Conservation (phyloP, 2,797 vertebrate genomes). For the Centropyge bicolor region DNA sequence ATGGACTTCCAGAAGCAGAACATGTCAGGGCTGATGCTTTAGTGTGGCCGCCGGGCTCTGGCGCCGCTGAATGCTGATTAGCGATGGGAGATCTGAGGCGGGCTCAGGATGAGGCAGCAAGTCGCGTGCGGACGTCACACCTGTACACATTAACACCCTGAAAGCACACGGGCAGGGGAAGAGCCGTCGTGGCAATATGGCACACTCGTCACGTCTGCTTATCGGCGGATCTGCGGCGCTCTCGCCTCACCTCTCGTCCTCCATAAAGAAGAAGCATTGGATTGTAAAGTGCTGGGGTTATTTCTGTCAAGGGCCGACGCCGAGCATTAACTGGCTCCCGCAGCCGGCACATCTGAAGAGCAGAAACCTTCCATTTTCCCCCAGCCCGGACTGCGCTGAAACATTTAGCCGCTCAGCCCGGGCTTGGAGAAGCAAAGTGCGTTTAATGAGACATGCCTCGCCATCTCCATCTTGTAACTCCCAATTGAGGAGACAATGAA, state of each 20-base stretch:
- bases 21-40: conserved; percentile 63
- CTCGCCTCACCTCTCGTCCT: conserved; percentile 65
- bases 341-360: conserved; percentile 38
- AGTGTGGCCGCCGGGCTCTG: conserved; percentile 51
- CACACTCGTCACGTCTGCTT: conserved; percentile 44
- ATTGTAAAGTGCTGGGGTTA: conserved; percentile 70
- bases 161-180: conserved; percentile 6
- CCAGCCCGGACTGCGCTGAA: conserved; percentile 23
- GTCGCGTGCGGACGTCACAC: no score
- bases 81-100: conserved; percentile 32
- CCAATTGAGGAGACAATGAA: conserved; percentile 75
- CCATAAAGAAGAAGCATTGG: conserved; percentile 56
- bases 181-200: conserved; percentile 14
- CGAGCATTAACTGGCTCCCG: conserved; percentile 53
- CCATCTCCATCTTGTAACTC: conserved; percentile 73
- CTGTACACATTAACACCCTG: conserved; percentile 32
- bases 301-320: conserved; percentile 61
- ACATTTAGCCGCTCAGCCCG: conserved; percentile 44
- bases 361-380: conserved; percentile 51
- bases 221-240: conserved; percentile 44
- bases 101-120: conserved; percentile 37
- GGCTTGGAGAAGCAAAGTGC: conserved; percentile 56
- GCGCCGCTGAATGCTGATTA: conserved; percentile 71
- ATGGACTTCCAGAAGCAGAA: conserved; percentile 61
- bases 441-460: conserved; percentile 74